Base-by-base conservation (phyloP, 1,140 invertebrate species). In the Ephestia elutella region DNA sequence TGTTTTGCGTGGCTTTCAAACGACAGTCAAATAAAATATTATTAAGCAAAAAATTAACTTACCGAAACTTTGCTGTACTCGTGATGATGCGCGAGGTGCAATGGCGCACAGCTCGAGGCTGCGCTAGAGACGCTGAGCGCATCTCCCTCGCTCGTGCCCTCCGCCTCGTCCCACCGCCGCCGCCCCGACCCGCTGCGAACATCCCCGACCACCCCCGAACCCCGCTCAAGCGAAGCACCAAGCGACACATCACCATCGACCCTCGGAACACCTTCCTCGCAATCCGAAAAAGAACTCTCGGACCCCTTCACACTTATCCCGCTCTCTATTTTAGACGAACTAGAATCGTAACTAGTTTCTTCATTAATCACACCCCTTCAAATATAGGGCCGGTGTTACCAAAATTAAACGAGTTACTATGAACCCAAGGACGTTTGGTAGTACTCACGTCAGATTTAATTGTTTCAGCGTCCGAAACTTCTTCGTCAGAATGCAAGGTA, bases 141-240 rank as follows among this genome's bases (percentile, higher is more conserved):
- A 49, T 88, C 85, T 4, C 78, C 80, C 38, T 88, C 85, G 58
- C 83, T 86, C 7, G 78, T 77, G 20, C 79, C 83, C 53, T 87
- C 85, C 38, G 70, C 56, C 66, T 87, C 85, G 65, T 87, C 85
- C 85, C 85, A 88, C 54, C 85, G 77, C 65, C 83, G 78, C 20
- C 85, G 75, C 73, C 78, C 81, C 71, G 85, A 87, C 83, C 85
- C 85, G 75, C 85, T 87, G 85, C 83, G 76, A 87, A 86, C 85
- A 87, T 71, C 77, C 82, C 71, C 80, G 64, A 69, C 73, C 71
- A 71, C 56, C 65, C 81, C 79, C 66, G 70, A 63, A 68, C 65
- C 78, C 63, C 82, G 80, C 82, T 86, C 83, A 88, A 88, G 86
- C 83, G 81, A 88, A 87, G 85, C 85, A 71, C 66, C 70, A 84